Evolutionary conservation across 2,888 invertebrate genomes (phyloP).

Genomic region (Diogma glabrata): DNA sequence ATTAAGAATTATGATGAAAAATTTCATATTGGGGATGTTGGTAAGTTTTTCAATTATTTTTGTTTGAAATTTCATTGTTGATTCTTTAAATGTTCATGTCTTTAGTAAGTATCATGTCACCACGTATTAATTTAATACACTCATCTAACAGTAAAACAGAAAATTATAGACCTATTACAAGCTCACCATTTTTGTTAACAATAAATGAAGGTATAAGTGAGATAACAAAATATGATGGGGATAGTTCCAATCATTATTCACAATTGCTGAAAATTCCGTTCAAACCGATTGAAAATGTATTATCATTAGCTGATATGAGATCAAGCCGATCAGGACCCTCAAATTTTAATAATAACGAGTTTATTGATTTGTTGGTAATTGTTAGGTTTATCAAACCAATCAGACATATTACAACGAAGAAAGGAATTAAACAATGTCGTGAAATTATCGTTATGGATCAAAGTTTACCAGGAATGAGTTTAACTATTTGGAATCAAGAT

Average conservation of each 20-base stretch:
- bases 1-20: slow-evolving; percentile 48
- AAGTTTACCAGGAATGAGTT: slow-evolving; percentile 45
- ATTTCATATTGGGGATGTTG: slow-evolving; percentile 56
- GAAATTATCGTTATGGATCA: slow-evolving; percentile 55
- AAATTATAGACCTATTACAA: slow-evolving; percentile 51
- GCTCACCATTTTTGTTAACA: slow-evolving; percentile 51
- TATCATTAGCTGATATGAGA: slow-evolving; percentile 27
- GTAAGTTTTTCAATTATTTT: slow-evolving; percentile 35
- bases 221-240: slow-evolving; percentile 45
- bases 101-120: neutral
- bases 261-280: slow-evolving; percentile 51
- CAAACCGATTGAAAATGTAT: slow-evolving; percentile 37
- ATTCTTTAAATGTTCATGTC: neutral
- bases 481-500: slow-evolving; percentile 55
- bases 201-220: slow-evolving; percentile 55
- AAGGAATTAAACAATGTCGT: slow-evolving; percentile 45
- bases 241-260: slow-evolving; percentile 38
- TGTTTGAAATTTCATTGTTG: slow-evolving; percentile 18
- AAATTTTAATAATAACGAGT: slow-evolving; percentile 23
- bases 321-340: neutral
- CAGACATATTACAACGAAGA: slow-evolving; percentile 48
- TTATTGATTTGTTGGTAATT: slow-evolving; percentile 59
- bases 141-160: slow-evolving; percentile 42
- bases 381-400: slow-evolving; percentile 52
- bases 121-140: neutral